These are phyloP conservation scores for Danionella dracula DNA, from an alignment of 2,797 vertebrate genomes.

Conservation along the genomic window DNA sequence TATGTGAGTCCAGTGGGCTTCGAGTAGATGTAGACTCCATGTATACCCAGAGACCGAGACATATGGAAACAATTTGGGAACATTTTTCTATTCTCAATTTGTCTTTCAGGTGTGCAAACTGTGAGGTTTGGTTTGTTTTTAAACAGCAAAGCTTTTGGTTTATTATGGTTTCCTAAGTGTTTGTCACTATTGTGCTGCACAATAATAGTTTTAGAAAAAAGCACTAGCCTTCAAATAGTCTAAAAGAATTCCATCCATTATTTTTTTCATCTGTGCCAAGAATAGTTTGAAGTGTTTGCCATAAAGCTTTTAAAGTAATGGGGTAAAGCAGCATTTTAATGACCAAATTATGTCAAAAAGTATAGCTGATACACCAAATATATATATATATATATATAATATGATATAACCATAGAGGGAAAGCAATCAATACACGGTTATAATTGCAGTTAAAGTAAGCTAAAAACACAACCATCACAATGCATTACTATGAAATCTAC, in stretches of 20 bases:
- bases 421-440: slow-evolving; percentile 66
- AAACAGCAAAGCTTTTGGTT: slow-evolving; percentile 38
- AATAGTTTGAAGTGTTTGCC: slow-evolving; percentile 37
- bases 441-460: too few relatives aligned
- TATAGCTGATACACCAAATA: too few relatives aligned
- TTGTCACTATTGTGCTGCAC: too few relatives aligned
- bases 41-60: slow-evolving; percentile 28
- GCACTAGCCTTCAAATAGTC: slow-evolving; percentile 13
- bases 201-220: too few relatives aligned
- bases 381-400: too few relatives aligned
- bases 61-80: slow-evolving; percentile 43
- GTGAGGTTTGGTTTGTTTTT: slow-evolving; percentile 54
- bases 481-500: too few relatives aligned
- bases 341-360: slow-evolving; percentile 65
- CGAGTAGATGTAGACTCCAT: not conserved
- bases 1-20: slow-evolving; percentile 17
- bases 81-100: slow-evolving; percentile 47
- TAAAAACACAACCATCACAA: too few relatives aligned
- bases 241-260: slow-evolving; percentile 7
- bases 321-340: slow-evolving; percentile 41
- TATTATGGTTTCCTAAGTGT: slow-evolving; percentile 48
- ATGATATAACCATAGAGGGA: slow-evolving; percentile 55
- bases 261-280: slow-evolving; percentile 24
- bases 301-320: slow-evolving; percentile 55
- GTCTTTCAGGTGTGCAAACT: slow-evolving; percentile 2